Evolutionary conservation across 2,113 vertebrate species (phyloP).

Genomic region (Trogon surrucura): DNA sequence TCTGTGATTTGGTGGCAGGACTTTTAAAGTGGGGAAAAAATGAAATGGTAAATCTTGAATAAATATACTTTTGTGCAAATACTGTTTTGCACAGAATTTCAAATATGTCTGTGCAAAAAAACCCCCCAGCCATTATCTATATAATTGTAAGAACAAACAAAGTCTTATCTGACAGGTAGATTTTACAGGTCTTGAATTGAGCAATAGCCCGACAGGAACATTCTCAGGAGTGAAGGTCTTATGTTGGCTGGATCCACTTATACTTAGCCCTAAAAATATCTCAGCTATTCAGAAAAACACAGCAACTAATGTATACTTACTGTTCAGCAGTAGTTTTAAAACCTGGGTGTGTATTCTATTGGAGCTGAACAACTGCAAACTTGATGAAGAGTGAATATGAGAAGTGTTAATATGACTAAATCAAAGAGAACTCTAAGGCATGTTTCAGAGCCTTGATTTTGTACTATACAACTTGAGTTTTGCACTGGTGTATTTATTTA

Average conservation of each 20-base stretch:
- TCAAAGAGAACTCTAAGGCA: not conserved
- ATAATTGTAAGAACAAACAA: not conserved
- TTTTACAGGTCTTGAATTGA: not conserved
- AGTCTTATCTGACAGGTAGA: not conserved
- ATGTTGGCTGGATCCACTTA: not conserved
- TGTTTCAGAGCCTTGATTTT: not conserved
- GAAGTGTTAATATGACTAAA: not conserved
- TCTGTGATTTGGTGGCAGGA: not conserved
- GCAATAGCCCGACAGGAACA: not conserved
- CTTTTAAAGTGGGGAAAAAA: not conserved
- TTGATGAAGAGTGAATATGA: not conserved
- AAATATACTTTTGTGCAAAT: not conserved
- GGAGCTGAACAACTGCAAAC: not conserved
- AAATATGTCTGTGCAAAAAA: not conserved
- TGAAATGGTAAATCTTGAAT: not conserved
- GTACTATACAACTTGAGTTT: not conserved
- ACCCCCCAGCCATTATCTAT: not conserved
- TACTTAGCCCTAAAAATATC: not conserved
- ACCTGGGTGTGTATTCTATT: not conserved
- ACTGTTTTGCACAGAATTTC: not conserved
- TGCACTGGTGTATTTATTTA: not conserved
- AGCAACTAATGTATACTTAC: not conserved
- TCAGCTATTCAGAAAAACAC: not conserved
- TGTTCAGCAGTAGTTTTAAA: not conserved
- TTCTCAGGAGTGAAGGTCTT: not conserved